Evolutionary conservation across 30 jellyfish, hydroid and myxozoan genomes (phyloP).

Genomic region (Catostylus mosaicus): DNA sequence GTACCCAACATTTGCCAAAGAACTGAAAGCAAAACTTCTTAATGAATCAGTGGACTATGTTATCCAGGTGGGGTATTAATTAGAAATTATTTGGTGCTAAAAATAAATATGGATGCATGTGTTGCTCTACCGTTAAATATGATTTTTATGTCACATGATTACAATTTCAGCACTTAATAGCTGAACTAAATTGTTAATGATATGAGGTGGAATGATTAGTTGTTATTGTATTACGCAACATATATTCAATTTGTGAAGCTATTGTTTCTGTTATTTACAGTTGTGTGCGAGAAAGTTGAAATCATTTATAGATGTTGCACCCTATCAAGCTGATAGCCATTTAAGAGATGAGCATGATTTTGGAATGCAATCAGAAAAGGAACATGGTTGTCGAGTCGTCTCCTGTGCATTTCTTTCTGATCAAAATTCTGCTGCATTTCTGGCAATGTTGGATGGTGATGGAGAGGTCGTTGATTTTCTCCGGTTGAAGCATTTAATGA

Average conservation of each 20-base stretch:
- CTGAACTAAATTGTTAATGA: too few relatives aligned
- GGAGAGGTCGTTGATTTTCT: conserved; percentile 93
- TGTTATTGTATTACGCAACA: too few relatives aligned
- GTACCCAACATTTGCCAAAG: conserved; percentile 88
- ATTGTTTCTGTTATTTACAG: conserved; percentile 8
- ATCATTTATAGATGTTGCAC: conserved; percentile 81
- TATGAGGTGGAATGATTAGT: too few relatives aligned
- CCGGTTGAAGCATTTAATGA: conserved; percentile 75
- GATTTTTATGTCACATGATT: too few relatives aligned
- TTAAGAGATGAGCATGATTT: conserved; percentile 63
- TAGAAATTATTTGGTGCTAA: too few relatives aligned
- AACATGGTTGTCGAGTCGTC: conserved; percentile 79
- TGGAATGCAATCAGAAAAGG: conserved; percentile 71
- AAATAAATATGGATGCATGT: too few relatives aligned
- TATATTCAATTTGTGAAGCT: too few relatives aligned
- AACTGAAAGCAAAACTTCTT: conserved; percentile 79
- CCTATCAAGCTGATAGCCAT: conserved; percentile 89
- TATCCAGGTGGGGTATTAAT: conserved; percentile 78
- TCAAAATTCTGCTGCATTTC: conserved; percentile 78
- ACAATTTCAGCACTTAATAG: too few relatives aligned
- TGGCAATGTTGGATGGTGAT: conserved; percentile 91
- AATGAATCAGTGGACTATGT: conserved; percentile 85
- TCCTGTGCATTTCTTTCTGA: conserved; percentile 91
- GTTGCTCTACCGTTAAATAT: too few relatives aligned
- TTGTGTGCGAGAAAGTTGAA: conserved; percentile 68